phyloP scores from a whole-genome alignment of 2,888 invertebrate genomes.

The Chelonus formosanus region DNA sequence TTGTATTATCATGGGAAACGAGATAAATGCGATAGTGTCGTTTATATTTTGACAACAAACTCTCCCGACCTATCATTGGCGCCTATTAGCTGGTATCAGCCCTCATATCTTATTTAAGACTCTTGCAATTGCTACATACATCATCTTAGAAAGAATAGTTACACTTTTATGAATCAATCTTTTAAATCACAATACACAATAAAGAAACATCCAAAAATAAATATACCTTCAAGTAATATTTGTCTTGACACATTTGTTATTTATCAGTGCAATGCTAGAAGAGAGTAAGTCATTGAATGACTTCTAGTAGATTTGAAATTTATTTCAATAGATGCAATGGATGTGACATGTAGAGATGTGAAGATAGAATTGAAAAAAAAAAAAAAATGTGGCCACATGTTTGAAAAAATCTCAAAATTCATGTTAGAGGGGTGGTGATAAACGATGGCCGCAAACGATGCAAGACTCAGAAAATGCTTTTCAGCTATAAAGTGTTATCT shows the following conservation, averaged over 20 bases:
- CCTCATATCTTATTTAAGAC: slow-evolving; percentile 43
- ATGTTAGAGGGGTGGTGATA: neutral
- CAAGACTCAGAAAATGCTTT: neutral
- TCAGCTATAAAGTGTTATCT: slow-evolving; percentile 39
- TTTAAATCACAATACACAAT: neutral
- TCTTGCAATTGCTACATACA: no score
- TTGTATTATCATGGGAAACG: slow-evolving; percentile 66
- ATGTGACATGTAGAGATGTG: no score
- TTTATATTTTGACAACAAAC: slow-evolving; percentile 64
- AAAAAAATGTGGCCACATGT: no score
- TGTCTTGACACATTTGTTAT: no score
- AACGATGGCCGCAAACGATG: neutral
- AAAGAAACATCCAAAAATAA: neutral
- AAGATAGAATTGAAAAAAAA: no score
- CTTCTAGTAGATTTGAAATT: no score
- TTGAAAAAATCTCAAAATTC: no score
- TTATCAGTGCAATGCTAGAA: no score
- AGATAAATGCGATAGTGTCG: slow-evolving; percentile 66
- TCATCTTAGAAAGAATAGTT: neutral
- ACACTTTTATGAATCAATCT: no score
- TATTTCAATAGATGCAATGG: no score
- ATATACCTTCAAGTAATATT: no score
- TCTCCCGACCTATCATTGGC: slow-evolving; percentile 47
- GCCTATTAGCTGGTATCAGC: slow-evolving; percentile 39
- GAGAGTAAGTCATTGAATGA: no score